Base-by-base conservation (phyloP, 2,113 vertebrate species). In the Cervus canadensis region DNA sequence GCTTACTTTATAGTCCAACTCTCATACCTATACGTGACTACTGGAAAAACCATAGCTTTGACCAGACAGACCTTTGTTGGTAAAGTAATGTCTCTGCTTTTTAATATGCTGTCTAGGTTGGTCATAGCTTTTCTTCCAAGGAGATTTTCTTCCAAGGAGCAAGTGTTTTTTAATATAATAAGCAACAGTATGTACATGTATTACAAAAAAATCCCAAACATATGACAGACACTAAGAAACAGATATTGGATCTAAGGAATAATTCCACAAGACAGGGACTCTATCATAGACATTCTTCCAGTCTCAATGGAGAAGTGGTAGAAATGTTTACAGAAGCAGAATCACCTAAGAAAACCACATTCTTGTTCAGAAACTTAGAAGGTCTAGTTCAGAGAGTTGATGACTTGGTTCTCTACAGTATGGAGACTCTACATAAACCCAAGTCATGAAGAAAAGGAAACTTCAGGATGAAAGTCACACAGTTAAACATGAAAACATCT, bases 401-500 rank as follows among this genome's bases (percentile, higher is more conserved):
- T 54, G 12, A 2, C 19, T 40, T n/a, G 52, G 0, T 11, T 87
- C 30, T 43, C 33, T 76, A 8, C 5, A 43, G 11, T 45, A 17
- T 9, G 26, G 28, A 94, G 16, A 57, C 5, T 3, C 7, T 4
- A 50, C 6, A 6, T 40, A 40, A 83, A 19, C 19, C 40, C 11
- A 48, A 71, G 36, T 26, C 28, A 88, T 14, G 52, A 2, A n/a
- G 17, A 4, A n/a, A 6, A 5, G 16, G 21, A 57, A 87, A 88
- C 12, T 16, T 1, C 26, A 57, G 43, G 36, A 45, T 30, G 2
- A 11, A 50, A 12, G 3, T 0, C 3, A 5, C 16, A 21, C 16
- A n/a, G 1, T 54, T 59, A 81, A n/a, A 45, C 13, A 7, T 19
- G 64, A 43, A 43, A 54, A 76, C 13, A 48, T 30, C 7, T 25